A percentile compares a stretch with the other conserved stretches of the same genome.
Conservation (phyloP, 2,888 invertebrate genomes). For the Iphiclides podalirius region DNA sequence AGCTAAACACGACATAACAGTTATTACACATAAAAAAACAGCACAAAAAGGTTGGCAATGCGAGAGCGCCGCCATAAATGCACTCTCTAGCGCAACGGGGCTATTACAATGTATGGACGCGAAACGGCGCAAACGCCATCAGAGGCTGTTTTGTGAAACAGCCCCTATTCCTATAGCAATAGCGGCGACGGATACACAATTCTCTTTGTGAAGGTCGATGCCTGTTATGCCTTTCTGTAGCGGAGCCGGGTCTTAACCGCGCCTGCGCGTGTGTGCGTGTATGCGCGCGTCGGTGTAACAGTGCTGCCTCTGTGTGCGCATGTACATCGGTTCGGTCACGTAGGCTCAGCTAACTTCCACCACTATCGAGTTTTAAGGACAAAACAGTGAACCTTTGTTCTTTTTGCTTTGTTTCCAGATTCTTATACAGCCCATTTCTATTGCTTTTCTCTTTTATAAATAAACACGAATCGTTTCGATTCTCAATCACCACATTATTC, state of each 20-base stretch:
- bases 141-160: constrained; percentile 33
- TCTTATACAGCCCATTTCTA: background rate
- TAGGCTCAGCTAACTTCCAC: constrained; percentile 60
- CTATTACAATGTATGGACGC: constrained; percentile 43
- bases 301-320: constrained; percentile 48
- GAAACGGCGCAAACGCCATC: constrained; percentile 38
- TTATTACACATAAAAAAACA: constrained; percentile 55
- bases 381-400: constrained; percentile 35
- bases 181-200: constrained; percentile 54
- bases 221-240: constrained; percentile 43
- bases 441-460: background rate
- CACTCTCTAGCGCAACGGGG: constrained; percentile 76
- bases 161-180: constrained; percentile 30
- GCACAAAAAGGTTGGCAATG: constrained; percentile 69
- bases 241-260: constrained; percentile 54
- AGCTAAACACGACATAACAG: constrained; percentile 37
- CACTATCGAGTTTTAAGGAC: constrained; percentile 57
- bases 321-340: constrained; percentile 71
- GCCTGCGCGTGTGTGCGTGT: constrained; percentile 50
- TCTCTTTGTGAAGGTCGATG: constrained; percentile 76
- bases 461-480: too few relatives aligned
- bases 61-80: constrained; percentile 70
- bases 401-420: constrained; percentile 31
- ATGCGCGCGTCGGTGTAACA: constrained; percentile 40
- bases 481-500: too few relatives aligned